phyloP scores from a whole-genome alignment of 2,797 vertebrate species.

The Gymnothorax reevesii region DNA sequence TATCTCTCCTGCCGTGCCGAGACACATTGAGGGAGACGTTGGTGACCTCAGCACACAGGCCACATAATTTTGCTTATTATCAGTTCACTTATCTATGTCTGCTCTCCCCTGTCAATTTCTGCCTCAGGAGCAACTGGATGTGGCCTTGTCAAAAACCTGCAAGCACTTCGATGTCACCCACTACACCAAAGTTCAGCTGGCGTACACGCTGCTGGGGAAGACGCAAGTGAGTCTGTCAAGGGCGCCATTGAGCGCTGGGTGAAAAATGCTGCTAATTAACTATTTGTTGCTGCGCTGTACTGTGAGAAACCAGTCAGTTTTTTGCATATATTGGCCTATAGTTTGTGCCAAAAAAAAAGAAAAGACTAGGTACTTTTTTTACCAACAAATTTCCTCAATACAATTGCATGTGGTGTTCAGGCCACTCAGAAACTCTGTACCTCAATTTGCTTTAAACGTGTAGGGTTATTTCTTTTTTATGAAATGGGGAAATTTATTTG shows the following conservation, averaged over 20 bases:
- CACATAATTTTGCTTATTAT: neutral
- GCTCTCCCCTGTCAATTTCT: constrained; percentile 9
- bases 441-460: too few relatives aligned
- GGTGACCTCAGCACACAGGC: neutral
- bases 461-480: too few relatives aligned
- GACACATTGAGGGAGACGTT: neutral
- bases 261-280: neutral
- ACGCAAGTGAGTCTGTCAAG: constrained; percentile 84
- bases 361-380: too few relatives aligned
- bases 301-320: neutral
- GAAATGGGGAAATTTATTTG: too few relatives aligned
- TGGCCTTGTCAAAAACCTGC: constrained; percentile 97
- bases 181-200: constrained; percentile 96
- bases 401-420: too few relatives aligned
- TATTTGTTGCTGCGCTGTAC: neutral
- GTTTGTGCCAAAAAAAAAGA: too few relatives aligned
- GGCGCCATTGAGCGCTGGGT: neutral
- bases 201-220: constrained; percentile 95
- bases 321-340: too few relatives aligned
- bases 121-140: constrained; percentile 91
- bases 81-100: neutral
- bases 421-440: too few relatives aligned
- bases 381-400: too few relatives aligned
- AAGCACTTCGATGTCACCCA: constrained; percentile 95
- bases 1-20: neutral